Evolutionary conservation across 2,888 invertebrate species (phyloP).

Genomic region (Papilio protenor): DNA sequence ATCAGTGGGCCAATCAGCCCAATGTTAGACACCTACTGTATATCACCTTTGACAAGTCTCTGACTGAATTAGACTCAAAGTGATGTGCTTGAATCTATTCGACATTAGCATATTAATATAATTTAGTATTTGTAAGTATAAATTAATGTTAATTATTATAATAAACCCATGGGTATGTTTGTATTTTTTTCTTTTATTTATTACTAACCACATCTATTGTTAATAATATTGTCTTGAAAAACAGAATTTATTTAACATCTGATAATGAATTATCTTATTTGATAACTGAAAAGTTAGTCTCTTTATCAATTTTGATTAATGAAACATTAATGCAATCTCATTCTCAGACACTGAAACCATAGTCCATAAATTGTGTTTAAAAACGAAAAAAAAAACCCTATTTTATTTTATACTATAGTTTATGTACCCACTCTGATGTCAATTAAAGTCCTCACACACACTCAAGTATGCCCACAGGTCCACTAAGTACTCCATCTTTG

Average conservation of each 20-base stretch:
- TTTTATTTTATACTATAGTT: constrained; percentile 30
- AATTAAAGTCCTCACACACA: no score
- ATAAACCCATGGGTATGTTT: constrained; percentile 13
- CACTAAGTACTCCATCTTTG: neutral
- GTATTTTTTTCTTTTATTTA: neutral
- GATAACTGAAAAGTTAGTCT: neutral
- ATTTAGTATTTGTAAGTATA: neutral
- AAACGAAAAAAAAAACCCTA: neutral
- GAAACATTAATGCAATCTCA: no score
- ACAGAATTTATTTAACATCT: no score
- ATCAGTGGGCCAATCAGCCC: no score
- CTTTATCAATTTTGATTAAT: neutral
- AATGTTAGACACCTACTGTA: neutral
- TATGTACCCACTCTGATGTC: no score
- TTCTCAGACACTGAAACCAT: no score
- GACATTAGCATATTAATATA: neutral
- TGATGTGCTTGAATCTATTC: neutral
- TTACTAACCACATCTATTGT: neutral
- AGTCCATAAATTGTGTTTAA: neutral
- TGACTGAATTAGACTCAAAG: constrained; percentile 30
- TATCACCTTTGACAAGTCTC: constrained; percentile 1
- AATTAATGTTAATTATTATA: constrained; percentile 18
- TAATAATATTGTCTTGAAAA: no score
- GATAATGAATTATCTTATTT: no score
- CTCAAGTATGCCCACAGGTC: neutral